Percentiles rank a stretch among this genome's conserved stretches.
These are phyloP conservation scores for Ardeotis arabs DNA, from an alignment of 2,113 vertebrate genomes.

Conservation along the genomic window DNA sequence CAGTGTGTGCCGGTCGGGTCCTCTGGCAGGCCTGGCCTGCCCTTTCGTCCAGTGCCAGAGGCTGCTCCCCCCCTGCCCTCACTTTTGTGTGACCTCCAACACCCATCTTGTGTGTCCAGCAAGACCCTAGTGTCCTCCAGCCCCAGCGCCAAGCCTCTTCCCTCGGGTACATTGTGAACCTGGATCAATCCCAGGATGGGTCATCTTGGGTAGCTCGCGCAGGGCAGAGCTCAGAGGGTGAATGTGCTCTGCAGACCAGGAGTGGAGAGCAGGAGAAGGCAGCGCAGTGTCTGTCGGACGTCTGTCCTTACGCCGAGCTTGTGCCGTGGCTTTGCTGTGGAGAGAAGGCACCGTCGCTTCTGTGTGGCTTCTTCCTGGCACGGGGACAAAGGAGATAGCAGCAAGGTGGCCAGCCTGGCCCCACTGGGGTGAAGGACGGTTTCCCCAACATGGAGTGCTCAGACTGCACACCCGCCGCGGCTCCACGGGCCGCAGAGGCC, in stretches of 20 bases:
- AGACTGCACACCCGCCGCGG: rapidly evolving
- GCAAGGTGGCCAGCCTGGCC: not conserved
- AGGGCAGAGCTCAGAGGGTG: not conserved
- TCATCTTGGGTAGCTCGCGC: not conserved
- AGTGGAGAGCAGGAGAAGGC: not conserved
- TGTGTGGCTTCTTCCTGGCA: not conserved
- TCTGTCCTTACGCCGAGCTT: not conserved
- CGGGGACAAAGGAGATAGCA: not conserved
- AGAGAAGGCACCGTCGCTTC: not conserved
- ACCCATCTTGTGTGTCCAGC: too few relatives aligned
- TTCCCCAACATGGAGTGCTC: rapidly evolving
- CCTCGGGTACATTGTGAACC: not conserved
- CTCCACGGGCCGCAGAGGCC: not conserved
- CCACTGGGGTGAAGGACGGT: not conserved
- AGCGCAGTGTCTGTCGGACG: rapidly evolving
- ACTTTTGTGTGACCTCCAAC: not conserved
- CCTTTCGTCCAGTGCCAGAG: not conserved
- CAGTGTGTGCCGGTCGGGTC: not conserved
- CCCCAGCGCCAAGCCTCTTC: not conserved
- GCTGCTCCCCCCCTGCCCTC: not conserved
- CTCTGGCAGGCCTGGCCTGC: not conserved
- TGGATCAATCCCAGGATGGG: not conserved
- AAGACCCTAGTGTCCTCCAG: not conserved
- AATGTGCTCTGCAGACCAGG: not conserved
- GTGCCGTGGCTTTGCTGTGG: not conserved